Conservation (phyloP, 2,888 invertebrate species). For the Apamea epomidion region DNA sequence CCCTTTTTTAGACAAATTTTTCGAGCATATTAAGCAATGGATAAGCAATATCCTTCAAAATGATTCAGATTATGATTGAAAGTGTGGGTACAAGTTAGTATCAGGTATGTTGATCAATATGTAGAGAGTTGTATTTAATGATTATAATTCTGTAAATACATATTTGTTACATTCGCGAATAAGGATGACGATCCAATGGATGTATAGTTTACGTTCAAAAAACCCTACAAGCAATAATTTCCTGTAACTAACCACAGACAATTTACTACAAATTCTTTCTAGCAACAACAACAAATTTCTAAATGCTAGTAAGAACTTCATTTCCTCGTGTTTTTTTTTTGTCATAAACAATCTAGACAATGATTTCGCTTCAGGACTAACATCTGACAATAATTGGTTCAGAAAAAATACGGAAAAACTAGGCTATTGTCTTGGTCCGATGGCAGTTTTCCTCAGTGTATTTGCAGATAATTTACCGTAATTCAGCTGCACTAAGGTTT, state of each 20-base stretch:
- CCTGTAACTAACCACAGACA: background rate
- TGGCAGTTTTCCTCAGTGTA: conserved; percentile 34
- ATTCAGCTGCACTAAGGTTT: conserved; percentile 1
- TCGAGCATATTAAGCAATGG: no score
- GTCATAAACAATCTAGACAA: conserved; percentile 25
- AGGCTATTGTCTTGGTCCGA: conserved; percentile 50
- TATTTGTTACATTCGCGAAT: background rate
- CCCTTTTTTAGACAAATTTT: no score
- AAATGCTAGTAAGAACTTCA: conserved; percentile 22
- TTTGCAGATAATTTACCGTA: conserved; percentile 32
- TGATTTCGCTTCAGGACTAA: conserved; percentile 16
- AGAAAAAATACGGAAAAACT: conserved; percentile 57
- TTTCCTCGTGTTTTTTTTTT: conserved; percentile 51
- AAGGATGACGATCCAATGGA: background rate
- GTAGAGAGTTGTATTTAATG: background rate
- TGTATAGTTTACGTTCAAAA: no score
- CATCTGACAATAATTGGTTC: conserved; percentile 32
- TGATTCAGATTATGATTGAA: no score
- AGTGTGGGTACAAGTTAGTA: no score
- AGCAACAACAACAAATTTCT: conserved; percentile 19
- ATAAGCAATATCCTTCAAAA: no score
- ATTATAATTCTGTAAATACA: background rate
- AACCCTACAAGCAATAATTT: background rate
- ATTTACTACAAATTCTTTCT: background rate
- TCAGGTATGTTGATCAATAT: no score